Evolutionary conservation across 1,140 invertebrate species (phyloP).

Genomic region (Drosophila virilis): DNA sequence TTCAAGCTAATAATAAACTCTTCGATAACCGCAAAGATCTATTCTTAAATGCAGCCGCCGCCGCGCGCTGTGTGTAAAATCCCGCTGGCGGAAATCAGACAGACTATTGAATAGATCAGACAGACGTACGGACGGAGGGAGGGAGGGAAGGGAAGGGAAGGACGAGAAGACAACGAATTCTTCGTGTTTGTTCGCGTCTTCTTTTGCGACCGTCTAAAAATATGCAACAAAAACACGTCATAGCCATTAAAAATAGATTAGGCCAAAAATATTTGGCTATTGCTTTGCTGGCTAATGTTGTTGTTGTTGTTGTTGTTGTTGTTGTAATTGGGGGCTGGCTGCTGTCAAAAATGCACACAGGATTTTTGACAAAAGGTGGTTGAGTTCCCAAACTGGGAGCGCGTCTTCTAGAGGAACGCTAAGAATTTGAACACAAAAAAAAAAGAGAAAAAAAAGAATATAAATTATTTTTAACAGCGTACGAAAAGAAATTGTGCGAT

Average conservation of each 20-base stretch:
- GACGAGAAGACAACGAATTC: slow-evolving; percentile 24
- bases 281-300: slow-evolving; percentile 46
- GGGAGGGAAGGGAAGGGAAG: not conserved
- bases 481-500: slow-evolving; percentile 58
- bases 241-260: slow-evolving; percentile 75
- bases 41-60: slow-evolving; percentile 19
- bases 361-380: slow-evolving; percentile 54
- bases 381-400: slow-evolving; percentile 19
- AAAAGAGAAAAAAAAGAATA: not conserved
- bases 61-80: not conserved
- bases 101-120: slow-evolving; percentile 20
- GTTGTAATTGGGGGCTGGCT: slow-evolving; percentile 18
- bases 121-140: not conserved
- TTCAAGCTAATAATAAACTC: slow-evolving; percentile 21
- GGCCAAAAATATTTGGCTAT: slow-evolving; percentile 70
- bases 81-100: not conserved
- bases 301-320: slow-evolving; percentile 10
- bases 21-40: slow-evolving; percentile 12
- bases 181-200: slow-evolving; percentile 18
- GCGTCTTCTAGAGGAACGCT: not conserved
- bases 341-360: slow-evolving; percentile 50
- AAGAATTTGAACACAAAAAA: slow-evolving; percentile 1
- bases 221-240: slow-evolving; percentile 81
- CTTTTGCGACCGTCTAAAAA: slow-evolving; percentile 59
- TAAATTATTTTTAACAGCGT: slow-evolving; percentile 42